A percentile compares a stretch with the other conserved stretches of the same genome.
Evolutionary conservation across 37 sponge, comb jelly and placozoan species (phyloP).

Genomic region (Bolinopsis microptera): DNA sequence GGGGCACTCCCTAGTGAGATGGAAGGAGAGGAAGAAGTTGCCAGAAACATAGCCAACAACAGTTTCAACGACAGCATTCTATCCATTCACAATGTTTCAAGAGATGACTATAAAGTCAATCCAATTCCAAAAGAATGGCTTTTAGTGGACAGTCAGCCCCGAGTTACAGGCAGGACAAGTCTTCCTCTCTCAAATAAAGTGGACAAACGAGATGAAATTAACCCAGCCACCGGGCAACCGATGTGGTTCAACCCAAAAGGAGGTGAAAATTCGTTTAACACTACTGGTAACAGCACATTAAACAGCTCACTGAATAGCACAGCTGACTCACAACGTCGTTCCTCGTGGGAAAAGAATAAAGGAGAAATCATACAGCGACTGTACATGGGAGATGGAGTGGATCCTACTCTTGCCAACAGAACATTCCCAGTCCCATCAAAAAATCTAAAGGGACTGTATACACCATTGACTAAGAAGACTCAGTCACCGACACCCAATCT

Average conservation of each 20-base stretch:
- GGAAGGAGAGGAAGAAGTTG: not conserved
- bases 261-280: not conserved
- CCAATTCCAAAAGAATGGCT: no score
- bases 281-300: not conserved
- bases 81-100: not conserved
- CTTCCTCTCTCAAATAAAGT: not conserved
- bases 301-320: not conserved
- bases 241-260: not conserved
- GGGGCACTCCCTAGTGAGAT: not conserved
- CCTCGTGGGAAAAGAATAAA: not conserved
- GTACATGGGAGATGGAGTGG: not conserved
- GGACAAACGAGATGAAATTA: no score
- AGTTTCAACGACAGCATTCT: not conserved
- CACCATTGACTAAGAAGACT: not conserved
- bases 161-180: not conserved
- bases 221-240: no score
- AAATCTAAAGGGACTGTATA: not conserved
- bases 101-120: not conserved
- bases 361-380: not conserved
- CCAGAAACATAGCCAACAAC: not conserved
- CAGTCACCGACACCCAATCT: not conserved
- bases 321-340: not conserved
- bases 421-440: not conserved
- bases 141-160: no score
- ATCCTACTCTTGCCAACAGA: not conserved